Base-by-base conservation (phyloP, 2,797 vertebrate species). In the Eulemur coronatus region DNA sequence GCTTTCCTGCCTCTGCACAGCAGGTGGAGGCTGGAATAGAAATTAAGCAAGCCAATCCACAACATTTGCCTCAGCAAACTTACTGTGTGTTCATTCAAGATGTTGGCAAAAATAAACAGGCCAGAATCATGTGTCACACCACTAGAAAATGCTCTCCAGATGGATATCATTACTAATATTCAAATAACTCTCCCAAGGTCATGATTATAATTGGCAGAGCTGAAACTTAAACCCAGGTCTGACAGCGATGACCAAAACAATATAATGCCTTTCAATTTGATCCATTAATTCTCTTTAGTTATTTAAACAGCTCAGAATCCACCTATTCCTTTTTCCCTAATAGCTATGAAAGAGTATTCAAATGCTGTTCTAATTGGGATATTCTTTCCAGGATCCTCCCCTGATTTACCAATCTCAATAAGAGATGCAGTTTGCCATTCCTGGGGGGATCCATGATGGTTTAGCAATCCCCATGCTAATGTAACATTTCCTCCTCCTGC, bases 51-150 rank as follows among this genome's bases (percentile, higher is more conserved):
- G 61, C n/a, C 82, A 57, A 22, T 73, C 5, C 26, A 87, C 67
- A 93, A 87, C 67, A 93, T 72, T 81, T 73, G 52, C 11, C 43
- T n/a, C 2, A 38, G 30, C 12, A 91, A 81, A 15, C 6, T 35
- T 48, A 63, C 48, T 84, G 35, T 79, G 20, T 75, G 65, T 87
- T 95, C 75, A 20, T 89, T 94, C 81, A 87, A 95, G 57, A 92
- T 75, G 59, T 17, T 75, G 57, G 46, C 14, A 89, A 85, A 87
- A 80, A 76, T 1, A 11, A 69, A 69, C 8, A 76, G 73, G 11
- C 63, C 41, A 69, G 69, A 84, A 89, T n/a, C 41, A 80, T 4
- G 9, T 30, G 57, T 46, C 67, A 70, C 22, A 46, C 26, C 26
- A 73, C 18, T 72, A 38, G 57, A 61, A 87, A 87, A 84, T 35